These are phyloP conservation scores for Drosophila obscura DNA, from an alignment of 1,140 invertebrate genomes.

Conservation along the genomic window DNA sequence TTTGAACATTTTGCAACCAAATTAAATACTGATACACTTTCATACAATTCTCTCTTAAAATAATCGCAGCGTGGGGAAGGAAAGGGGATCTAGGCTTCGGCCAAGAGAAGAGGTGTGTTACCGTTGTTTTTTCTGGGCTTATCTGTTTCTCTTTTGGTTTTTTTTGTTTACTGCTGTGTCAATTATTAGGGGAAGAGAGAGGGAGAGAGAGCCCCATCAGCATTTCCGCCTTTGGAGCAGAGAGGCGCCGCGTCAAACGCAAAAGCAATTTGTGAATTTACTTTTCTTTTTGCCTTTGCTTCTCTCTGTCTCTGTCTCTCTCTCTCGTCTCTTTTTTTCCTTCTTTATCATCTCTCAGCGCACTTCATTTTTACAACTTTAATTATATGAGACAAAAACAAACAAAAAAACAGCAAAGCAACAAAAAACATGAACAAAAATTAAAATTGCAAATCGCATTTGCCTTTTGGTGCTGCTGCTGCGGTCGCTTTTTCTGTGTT, in stretches of 20 bases:
- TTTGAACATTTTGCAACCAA: too few relatives aligned
- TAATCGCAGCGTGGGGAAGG: too few relatives aligned
- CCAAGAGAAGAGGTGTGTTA: background rate
- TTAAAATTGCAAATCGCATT: constrained; percentile 76
- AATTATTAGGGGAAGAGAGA: constrained; percentile 32
- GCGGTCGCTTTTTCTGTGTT: constrained; percentile 3
- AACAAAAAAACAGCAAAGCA: constrained; percentile 7
- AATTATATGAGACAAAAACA: constrained; percentile 62
- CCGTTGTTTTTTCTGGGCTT: constrained; percentile 24
- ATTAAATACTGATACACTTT: too few relatives aligned
- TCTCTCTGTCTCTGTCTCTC: background rate
- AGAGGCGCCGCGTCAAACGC: constrained; percentile 32
- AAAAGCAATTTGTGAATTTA: constrained; percentile 66
- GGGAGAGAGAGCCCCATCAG: constrained; percentile 24
- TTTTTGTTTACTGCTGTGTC: constrained; percentile 38
- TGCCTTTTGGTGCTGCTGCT: constrained; percentile 33
- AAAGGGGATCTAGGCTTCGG: too few relatives aligned
- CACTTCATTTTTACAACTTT: constrained; percentile 72
- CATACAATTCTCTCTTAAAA: too few relatives aligned
- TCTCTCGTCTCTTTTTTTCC: background rate
- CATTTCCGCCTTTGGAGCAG: constrained; percentile 62
- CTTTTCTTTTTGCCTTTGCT: constrained; percentile 16
- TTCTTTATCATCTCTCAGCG: constrained; percentile 22
- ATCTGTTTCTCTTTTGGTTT: constrained; percentile 17
- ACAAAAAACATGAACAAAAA: constrained; percentile 47